Conservation (phyloP, 2,888 invertebrate species). For the Tetranychus piercei region DNA sequence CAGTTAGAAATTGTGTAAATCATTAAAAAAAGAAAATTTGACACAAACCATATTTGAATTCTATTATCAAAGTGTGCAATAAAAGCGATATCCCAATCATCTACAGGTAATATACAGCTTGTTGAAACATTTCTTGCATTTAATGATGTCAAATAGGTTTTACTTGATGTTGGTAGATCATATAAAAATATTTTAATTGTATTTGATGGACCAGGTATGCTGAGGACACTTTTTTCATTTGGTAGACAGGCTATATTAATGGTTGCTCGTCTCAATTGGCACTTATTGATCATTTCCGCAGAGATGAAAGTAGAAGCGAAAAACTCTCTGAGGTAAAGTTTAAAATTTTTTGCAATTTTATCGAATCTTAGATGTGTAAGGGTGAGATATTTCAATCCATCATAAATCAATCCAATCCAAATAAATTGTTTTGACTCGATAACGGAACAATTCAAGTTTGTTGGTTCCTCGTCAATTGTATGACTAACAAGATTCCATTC, state of each 20-base stretch:
- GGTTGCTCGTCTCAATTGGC: not conserved
- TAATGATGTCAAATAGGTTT: not conserved
- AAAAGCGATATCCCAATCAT: not conserved
- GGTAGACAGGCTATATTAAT: not conserved
- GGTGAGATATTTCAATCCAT: not conserved
- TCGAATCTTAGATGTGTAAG: not conserved
- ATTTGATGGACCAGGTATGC: not conserved
- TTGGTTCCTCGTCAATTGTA: not conserved
- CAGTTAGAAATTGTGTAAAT: not conserved
- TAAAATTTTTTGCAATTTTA: not conserved
- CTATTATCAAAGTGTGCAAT: not conserved
- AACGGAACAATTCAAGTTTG: not conserved
- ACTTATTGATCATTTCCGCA: not conserved
- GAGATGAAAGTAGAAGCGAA: not conserved
- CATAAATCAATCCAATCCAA: not conserved
- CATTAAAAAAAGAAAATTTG: not conserved
- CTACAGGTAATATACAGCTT: not conserved
- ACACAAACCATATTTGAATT: not conserved
- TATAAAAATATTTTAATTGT: not conserved
- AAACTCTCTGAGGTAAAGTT: not conserved
- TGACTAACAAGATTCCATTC: not conserved
- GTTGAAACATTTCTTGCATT: not conserved
- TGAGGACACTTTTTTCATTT: not conserved
- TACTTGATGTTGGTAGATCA: not conserved
- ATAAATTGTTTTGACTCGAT: not conserved